phyloP scores from a whole-genome alignment of 2,113 vertebrate species.

The Orcinus orca region DNA sequence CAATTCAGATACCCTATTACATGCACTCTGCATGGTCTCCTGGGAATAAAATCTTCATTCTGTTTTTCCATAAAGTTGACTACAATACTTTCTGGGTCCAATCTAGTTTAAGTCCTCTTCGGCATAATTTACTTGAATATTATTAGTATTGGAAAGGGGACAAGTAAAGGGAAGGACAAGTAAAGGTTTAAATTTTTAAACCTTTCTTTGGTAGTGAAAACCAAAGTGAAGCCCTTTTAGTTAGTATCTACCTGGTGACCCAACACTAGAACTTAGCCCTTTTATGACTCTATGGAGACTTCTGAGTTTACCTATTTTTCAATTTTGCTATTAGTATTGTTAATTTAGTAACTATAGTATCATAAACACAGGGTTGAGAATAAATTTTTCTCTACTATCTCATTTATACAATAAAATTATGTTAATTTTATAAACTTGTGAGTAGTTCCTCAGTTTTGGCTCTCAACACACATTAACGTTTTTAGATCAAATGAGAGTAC shows the following conservation, averaged over 20 bases:
- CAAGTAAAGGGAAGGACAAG: background rate
- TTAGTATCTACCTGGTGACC: background rate
- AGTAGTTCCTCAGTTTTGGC: background rate
- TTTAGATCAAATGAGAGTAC: conserved; percentile 54
- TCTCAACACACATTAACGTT: conserved; percentile 30
- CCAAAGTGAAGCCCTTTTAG: background rate
- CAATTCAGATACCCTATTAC: background rate
- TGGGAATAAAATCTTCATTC: background rate
- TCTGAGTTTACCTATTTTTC: background rate
- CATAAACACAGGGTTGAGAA: background rate
- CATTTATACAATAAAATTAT: background rate
- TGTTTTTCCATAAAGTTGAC: background rate
- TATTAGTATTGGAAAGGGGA: background rate
- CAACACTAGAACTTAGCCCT: background rate
- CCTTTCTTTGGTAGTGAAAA: background rate
- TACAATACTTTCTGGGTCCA: background rate
- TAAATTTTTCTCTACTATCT: background rate
- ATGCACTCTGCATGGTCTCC: background rate
- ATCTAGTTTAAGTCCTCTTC: background rate
- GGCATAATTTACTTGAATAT: background rate
- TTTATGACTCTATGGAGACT: background rate
- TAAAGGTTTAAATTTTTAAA: background rate
- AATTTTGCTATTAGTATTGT: background rate
- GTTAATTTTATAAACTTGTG: background rate
- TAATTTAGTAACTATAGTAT: background rate